phyloP scores from a whole-genome alignment of 2,888 invertebrate species.

The Malthinus seriepunctatus region DNA sequence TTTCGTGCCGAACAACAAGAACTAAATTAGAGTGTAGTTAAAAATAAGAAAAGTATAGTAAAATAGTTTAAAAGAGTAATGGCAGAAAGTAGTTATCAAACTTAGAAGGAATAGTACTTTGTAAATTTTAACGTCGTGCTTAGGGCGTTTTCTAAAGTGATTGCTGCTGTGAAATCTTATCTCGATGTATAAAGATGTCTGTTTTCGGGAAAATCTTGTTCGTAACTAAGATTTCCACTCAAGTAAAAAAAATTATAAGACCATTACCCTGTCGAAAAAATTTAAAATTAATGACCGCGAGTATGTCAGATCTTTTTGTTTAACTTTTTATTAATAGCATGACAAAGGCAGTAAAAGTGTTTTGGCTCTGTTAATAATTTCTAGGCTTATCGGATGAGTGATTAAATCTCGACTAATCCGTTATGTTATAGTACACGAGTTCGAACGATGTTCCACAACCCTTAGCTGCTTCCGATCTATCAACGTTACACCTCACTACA shows the following conservation, averaged over 20 bases:
- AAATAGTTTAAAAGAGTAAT: neutral
- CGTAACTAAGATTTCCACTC: slow-evolving; percentile 29
- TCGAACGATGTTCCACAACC: slow-evolving; percentile 42
- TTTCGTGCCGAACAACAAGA: too few relatives aligned
- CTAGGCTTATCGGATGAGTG: slow-evolving; percentile 32
- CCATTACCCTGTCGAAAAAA: neutral
- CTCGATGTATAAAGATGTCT: slow-evolving; percentile 28
- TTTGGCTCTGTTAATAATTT: slow-evolving; percentile 27
- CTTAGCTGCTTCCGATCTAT: slow-evolving; percentile 43
- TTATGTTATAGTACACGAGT: slow-evolving; percentile 42
- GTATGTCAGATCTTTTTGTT: too few relatives aligned
- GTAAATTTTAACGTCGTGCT: slow-evolving; percentile 23
- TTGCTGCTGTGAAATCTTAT: slow-evolving; percentile 24
- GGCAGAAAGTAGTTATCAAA: neutral
- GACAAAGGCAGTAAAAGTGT: too few relatives aligned
- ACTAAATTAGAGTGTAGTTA: too few relatives aligned
- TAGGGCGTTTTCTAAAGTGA: slow-evolving; percentile 23
- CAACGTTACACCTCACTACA: slow-evolving; percentile 44
- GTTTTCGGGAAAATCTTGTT: slow-evolving; percentile 32
- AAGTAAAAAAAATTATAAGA: slow-evolving; percentile 6
- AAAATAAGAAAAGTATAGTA: neutral
- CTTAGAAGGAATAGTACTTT: slow-evolving; percentile 15
- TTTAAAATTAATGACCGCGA: too few relatives aligned
- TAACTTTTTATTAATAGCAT: too few relatives aligned
- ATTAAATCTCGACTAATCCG: slow-evolving; percentile 44